Conservation (phyloP, 2,888 invertebrate genomes). For the Empis stercorea region DNA sequence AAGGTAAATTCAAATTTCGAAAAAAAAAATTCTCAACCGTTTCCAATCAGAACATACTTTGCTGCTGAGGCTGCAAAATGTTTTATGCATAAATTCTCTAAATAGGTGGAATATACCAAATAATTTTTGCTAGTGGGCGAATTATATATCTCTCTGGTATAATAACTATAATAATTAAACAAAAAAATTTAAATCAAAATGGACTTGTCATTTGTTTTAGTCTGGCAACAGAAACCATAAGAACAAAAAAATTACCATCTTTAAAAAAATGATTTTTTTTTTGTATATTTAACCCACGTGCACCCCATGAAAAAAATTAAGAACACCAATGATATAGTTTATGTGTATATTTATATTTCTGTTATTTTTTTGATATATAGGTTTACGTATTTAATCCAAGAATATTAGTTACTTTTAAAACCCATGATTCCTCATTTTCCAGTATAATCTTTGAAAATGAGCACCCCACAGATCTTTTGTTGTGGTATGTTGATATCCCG, state of each 20-base stretch:
- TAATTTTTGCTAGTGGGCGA: slow-evolving; percentile 20
- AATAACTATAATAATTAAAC: too few relatives aligned
- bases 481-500: slow-evolving; percentile 14
- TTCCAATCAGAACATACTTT: too few relatives aligned
- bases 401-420: too few relatives aligned
- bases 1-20: too few relatives aligned
- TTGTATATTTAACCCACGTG: too few relatives aligned
- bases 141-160: slow-evolving; percentile 19
- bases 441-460: slow-evolving; percentile 1
- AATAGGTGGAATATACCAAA: slow-evolving; percentile 17
- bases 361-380: not conserved
- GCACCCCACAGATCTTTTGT: slow-evolving; percentile 13
- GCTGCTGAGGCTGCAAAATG: too few relatives aligned
- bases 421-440: too few relatives aligned
- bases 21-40: slow-evolving; percentile 1
- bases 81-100: slow-evolving; percentile 9
- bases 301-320: too few relatives aligned
- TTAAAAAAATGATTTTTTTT: not conserved
- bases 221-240: too few relatives aligned
- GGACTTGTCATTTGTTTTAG: slow-evolving; percentile 21
- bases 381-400: too few relatives aligned
- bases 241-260: slow-evolving; percentile 5
- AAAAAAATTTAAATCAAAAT: slow-evolving; percentile 19
- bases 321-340: not conserved
- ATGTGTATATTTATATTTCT: not conserved